A percentile compares a stretch with the other conserved stretches of the same genome.
Conservation (phyloP, 2,113 vertebrate species). For the Tetraodon nigroviridis region DNA sequence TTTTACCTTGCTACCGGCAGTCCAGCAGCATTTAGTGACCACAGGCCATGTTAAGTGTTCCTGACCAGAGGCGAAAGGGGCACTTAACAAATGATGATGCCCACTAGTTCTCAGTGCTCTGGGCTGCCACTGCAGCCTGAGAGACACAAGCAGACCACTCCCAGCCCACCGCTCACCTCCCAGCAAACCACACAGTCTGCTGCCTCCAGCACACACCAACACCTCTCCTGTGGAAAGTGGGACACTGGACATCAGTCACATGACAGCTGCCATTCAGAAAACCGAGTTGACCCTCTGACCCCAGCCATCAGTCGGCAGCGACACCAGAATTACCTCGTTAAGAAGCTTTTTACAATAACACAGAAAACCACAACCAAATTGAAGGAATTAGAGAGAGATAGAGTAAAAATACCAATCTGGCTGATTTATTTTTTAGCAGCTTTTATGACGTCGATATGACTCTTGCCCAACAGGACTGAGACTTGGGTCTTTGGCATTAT, state of each 20-base stretch:
- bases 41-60: conserved; percentile 80
- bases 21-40: conserved; percentile 75
- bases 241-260: conserved; percentile 28
- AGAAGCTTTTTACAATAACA: conserved; percentile 40
- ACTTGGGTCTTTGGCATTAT: too few relatives aligned
- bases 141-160: conserved; percentile 70
- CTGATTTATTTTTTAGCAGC: not conserved
- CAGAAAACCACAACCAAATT: conserved; percentile 19
- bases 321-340: conserved; percentile 27
- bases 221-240: conserved; percentile 45
- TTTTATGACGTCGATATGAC: too few relatives aligned
- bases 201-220: conserved; percentile 47
- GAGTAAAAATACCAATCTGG: not conserved
- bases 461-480: not conserved
- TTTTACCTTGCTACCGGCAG: conserved; percentile 78
- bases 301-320: conserved; percentile 26
- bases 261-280: conserved; percentile 54
- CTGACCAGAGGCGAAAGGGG: conserved; percentile 75
- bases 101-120: conserved; percentile 70
- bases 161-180: conserved; percentile 63
- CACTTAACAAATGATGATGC: conserved; percentile 83
- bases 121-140: conserved; percentile 64
- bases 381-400: conserved; percentile 6
- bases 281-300: conserved; percentile 47
- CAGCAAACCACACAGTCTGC: conserved; percentile 72